Percentiles rank a stretch among this genome's conserved stretches.
Evolutionary conservation across 2,888 invertebrate species (phyloP).

Genomic region (Ichneumon xanthorius): DNA sequence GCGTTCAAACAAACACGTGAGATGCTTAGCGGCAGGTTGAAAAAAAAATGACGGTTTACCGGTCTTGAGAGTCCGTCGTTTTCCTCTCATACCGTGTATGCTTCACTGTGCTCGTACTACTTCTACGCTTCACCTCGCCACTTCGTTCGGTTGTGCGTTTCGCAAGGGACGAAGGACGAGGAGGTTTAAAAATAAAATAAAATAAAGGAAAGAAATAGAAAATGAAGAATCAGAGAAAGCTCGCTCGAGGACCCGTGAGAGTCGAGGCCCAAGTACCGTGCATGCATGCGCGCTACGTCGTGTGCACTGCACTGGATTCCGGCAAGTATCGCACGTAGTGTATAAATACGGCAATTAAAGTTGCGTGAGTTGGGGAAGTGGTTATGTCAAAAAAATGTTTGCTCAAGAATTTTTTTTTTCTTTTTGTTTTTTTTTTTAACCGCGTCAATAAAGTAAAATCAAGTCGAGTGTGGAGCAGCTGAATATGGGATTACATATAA

Average conservation of each 20-base stretch:
- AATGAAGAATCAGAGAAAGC: slow-evolving; percentile 48
- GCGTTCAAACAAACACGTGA: slow-evolving; percentile 77
- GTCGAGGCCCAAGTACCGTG: slow-evolving; percentile 30
- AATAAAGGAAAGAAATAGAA: slow-evolving; percentile 26
- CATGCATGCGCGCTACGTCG: slow-evolving; percentile 8
- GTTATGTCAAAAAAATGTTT: slow-evolving; percentile 12
- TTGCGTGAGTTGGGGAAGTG: background rate
- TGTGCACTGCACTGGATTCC: slow-evolving; percentile 27
- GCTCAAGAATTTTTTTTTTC: no score
- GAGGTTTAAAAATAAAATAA: background rate
- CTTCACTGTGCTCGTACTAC: slow-evolving; percentile 15
- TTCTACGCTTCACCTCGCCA: slow-evolving; percentile 32
- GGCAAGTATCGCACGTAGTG: slow-evolving; percentile 27
- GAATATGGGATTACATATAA: background rate
- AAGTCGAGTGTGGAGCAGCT: background rate
- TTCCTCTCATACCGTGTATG: background rate
- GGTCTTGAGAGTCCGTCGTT: slow-evolving; percentile 49
- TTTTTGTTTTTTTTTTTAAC: background rate
- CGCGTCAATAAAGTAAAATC: no score
- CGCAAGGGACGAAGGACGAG: slow-evolving; percentile 38
- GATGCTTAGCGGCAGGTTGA: slow-evolving; percentile 75
- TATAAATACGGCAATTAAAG: slow-evolving; percentile 37
- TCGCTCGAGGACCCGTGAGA: slow-evolving; percentile 34
- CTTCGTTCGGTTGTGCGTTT: slow-evolving; percentile 36
- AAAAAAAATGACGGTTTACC: slow-evolving; percentile 51